A percentile compares a stretch with the other conserved stretches of the same genome.
Conservation (phyloP, 2,797 vertebrate genomes). For the Antennarius maculatus region DNA sequence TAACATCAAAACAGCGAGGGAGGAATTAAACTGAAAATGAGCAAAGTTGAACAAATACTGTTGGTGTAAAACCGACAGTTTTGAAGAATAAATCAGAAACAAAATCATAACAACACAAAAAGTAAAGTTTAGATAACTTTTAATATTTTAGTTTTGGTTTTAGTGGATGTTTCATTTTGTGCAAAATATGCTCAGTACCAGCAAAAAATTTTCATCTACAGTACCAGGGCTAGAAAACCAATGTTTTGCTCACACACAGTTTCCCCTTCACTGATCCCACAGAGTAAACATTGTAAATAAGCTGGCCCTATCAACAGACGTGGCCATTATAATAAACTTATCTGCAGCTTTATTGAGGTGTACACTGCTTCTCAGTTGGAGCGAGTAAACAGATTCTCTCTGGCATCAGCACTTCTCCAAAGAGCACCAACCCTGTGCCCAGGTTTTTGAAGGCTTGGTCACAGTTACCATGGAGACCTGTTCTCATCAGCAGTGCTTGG, state of each 20-base stretch:
- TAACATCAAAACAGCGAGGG: too few species aligned
- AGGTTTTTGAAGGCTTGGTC: constrained; percentile 78
- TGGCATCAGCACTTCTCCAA: constrained; percentile 70
- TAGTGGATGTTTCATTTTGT: too few species aligned
- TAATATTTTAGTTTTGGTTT: too few species aligned
- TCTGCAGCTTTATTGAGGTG: constrained; percentile 56
- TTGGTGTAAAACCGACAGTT: too few species aligned
- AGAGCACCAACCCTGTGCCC: constrained; percentile 52
- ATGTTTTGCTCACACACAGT: constrained; percentile 10
- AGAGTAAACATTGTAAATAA: constrained; percentile 61
- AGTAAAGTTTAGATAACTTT: too few species aligned
- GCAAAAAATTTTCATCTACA: too few species aligned
- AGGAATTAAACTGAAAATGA: too few species aligned
- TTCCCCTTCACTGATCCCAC: constrained; percentile 33
- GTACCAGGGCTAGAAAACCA: constrained; percentile 9
- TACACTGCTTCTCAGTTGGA: constrained; percentile 56
- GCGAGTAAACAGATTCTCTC: constrained; percentile 69
- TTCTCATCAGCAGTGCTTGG: constrained; percentile 53
- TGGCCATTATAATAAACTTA: constrained; percentile 57
- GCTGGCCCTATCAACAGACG: constrained; percentile 37
- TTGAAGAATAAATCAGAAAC: too few species aligned
- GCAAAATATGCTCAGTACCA: too few species aligned
- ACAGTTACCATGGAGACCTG: constrained; percentile 81
- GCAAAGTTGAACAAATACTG: too few species aligned
- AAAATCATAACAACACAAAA: too few species aligned